Evolutionary conservation across 2,888 invertebrate species (phyloP).

Genomic region (Automeris io): DNA sequence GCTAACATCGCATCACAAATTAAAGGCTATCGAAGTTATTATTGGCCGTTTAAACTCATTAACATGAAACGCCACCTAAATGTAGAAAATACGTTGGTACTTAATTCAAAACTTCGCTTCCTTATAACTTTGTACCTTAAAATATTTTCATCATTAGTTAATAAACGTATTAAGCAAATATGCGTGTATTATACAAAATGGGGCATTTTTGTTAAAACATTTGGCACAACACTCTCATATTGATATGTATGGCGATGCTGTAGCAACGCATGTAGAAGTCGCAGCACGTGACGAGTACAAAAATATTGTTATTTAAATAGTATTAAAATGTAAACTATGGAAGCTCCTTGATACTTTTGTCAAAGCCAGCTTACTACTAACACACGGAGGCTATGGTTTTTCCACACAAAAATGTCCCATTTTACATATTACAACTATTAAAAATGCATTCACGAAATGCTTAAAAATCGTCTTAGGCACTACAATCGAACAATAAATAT

Average conservation of each 20-base stretch:
- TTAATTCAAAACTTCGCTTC: neutral
- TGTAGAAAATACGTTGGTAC: neutral
- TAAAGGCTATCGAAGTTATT: constrained; percentile 1
- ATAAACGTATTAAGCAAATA: neutral
- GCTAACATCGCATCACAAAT: constrained; percentile 1
- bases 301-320: constrained; percentile 5
- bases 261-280: neutral
- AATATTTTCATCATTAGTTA: constrained; percentile 13
- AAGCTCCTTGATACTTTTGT: neutral
- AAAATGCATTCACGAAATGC: constrained; percentile 40
- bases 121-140: constrained; percentile 25
- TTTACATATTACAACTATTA: constrained; percentile 32
- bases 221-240: constrained; percentile 50
- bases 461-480: constrained; percentile 44
- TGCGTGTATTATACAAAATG: constrained; percentile 35
- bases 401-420: constrained; percentile 38
- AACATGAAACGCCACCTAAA: neutral
- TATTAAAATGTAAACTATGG: constrained; percentile 1
- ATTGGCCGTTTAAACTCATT: neutral
- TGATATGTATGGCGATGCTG: constrained; percentile 38
- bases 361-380: neutral
- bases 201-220: constrained; percentile 41
- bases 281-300: constrained; percentile 2
- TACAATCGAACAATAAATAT: constrained; percentile 39
- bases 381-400: neutral